Conservation (phyloP, 1,140 invertebrate genomes). For the Rhagoletis pomonella region DNA sequence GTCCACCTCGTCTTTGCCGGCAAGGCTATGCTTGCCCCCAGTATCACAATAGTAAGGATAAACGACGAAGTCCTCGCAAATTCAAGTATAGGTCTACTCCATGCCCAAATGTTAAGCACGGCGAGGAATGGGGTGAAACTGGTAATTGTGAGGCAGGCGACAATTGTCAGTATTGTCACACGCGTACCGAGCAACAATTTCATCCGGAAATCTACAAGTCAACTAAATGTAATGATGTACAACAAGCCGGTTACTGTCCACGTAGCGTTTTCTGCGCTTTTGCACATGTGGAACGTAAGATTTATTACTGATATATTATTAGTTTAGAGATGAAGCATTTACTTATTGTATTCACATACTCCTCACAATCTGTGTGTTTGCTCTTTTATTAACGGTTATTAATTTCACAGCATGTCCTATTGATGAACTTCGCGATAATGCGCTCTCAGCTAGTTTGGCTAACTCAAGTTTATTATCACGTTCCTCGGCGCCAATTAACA, state of each 20-base stretch:
- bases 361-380: neutral
- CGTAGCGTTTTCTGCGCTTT: conserved; percentile 99
- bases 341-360: neutral
- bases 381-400: neutral
- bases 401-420: conserved; percentile 66
- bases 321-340: neutral
- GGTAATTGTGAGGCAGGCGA: conserved; percentile 96
- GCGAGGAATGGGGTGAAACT: conserved; percentile 99
- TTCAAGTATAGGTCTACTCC: conserved; percentile 96
- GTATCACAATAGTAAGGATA: conserved; percentile 98
- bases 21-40: conserved; percentile 99
- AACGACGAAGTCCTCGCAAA: conserved; percentile 89
- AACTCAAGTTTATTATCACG: conserved; percentile 72
- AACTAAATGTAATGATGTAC: conserved; percentile 98
- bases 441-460: conserved; percentile 81
- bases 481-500: conserved; percentile 92
- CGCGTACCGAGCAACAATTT: conserved; percentile 99
- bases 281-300: conserved; percentile 97
- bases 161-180: conserved; percentile 96
- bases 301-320: no score
- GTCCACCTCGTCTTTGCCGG: conserved; percentile 95
- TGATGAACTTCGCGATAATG: conserved; percentile 79
- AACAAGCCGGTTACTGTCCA: conserved; percentile 97
- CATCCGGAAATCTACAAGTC: conserved; percentile 99
- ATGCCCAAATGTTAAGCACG: conserved; percentile 98